Evolutionary conservation across 2,888 invertebrate genomes (phyloP).

Genomic region (Anticlea derivata): DNA sequence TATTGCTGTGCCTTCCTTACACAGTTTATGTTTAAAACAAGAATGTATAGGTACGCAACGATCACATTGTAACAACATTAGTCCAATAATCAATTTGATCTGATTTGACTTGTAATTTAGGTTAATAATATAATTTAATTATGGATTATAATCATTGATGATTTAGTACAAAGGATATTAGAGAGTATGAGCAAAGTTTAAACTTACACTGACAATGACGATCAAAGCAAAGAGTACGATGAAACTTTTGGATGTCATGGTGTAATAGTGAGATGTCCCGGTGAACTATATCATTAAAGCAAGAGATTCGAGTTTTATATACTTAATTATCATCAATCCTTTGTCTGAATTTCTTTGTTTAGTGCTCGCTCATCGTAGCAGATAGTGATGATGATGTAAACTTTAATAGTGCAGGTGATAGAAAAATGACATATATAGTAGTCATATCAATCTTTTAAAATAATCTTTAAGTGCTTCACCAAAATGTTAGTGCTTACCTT

Average conservation of each 20-base stretch:
- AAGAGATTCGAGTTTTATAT: slow-evolving; percentile 36
- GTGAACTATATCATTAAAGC: slow-evolving; percentile 14
- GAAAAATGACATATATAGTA: background rate
- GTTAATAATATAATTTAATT: too few species aligned
- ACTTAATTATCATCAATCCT: slow-evolving; percentile 27
- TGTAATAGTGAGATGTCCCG: slow-evolving; percentile 16
- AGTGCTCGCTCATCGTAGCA: slow-evolving; percentile 2
- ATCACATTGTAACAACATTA: too few species aligned
- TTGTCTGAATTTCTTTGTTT: slow-evolving; percentile 28
- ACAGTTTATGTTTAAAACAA: too few species aligned
- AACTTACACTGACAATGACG: slow-evolving; percentile 44
- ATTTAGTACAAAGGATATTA: too few species aligned
- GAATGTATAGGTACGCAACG: too few species aligned
- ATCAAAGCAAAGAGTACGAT: slow-evolving; percentile 39
- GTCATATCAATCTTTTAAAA: too few species aligned
- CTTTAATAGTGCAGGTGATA: slow-evolving; percentile 3
- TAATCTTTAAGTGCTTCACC: too few species aligned
- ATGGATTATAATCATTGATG: too few species aligned
- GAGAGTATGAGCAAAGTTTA: background rate
- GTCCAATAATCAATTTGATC: too few species aligned
- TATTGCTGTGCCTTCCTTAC: too few species aligned
- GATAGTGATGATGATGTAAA: slow-evolving; percentile 4
- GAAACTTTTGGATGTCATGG: slow-evolving; percentile 44
- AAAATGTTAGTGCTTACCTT: too few species aligned
- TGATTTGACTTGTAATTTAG: too few species aligned